These are phyloP conservation scores for Gorsachius magnificus DNA, from an alignment of 2,797 vertebrate species.

Conservation along the genomic window DNA sequence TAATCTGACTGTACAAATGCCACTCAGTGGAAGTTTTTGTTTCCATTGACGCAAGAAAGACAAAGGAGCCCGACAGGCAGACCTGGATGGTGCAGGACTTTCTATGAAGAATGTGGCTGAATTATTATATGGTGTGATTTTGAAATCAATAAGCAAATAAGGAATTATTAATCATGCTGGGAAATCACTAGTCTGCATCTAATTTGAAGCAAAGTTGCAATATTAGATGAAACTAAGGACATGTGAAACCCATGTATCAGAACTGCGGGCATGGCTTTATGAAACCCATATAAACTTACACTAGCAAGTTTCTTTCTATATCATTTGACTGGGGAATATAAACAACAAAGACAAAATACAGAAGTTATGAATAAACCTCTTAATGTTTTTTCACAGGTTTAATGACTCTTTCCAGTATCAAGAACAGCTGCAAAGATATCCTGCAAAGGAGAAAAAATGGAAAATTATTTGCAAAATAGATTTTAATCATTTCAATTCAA, in stretches of 20 bases:
- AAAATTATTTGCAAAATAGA: neutral
- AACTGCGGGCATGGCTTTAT: neutral
- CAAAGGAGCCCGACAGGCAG: neutral
- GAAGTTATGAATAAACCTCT: neutral
- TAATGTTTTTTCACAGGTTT: neutral
- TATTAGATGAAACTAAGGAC: neutral
- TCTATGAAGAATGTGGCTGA: neutral
- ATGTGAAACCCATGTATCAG: neutral
- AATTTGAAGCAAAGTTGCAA: neutral
- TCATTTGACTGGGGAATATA: neutral
- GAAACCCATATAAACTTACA: neutral
- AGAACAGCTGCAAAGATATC: neutral
- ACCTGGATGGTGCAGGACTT: neutral
- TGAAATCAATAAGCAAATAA: neutral
- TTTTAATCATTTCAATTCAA: slow-evolving; percentile 16
- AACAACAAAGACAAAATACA: neutral
- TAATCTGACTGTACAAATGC: neutral
- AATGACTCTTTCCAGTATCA: neutral
- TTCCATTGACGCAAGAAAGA: neutral
- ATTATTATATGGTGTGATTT: neutral
- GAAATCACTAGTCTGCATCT: neutral
- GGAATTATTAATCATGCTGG: neutral
- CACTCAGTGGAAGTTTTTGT: neutral
- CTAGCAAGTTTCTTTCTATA: neutral
- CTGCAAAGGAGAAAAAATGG: neutral